phyloP scores from a whole-genome alignment of 1,140 invertebrate species.

The Zaprionus ornatus region DNA sequence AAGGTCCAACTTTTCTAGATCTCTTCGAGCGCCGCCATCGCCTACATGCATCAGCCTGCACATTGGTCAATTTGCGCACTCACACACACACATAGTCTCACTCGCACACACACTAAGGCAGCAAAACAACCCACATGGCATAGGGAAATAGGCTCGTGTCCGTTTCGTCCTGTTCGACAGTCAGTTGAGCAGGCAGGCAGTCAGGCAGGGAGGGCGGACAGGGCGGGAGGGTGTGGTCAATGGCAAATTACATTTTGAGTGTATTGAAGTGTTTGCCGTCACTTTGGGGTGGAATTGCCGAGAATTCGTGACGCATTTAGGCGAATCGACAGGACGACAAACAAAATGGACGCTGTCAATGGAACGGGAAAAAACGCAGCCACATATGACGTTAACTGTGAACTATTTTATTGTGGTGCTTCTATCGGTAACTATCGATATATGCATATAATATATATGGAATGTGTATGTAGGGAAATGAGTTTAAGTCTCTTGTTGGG shows the following conservation, averaged over 20 bases:
- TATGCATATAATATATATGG: not conserved
- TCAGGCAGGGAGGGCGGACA: constrained; percentile 17
- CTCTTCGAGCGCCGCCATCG: constrained; percentile 34
- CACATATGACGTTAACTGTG: too few relatives aligned
- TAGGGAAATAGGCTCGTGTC: constrained; percentile 42
- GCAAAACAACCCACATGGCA: constrained; percentile 44
- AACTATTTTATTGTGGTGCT: not conserved
- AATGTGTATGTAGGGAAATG: too few relatives aligned
- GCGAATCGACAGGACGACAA: constrained; percentile 25
- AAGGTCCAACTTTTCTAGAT: not conserved
- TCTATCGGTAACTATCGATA: not conserved
- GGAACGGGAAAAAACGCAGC: not conserved
- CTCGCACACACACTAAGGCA: not conserved
- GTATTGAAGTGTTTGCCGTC: not conserved
- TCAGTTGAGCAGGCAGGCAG: constrained; percentile 3
- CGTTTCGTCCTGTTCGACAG: constrained; percentile 5
- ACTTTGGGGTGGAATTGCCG: constrained; percentile 47
- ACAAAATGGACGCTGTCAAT: constrained; percentile 3
- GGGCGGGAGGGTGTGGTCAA: constrained; percentile 54
- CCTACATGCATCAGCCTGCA: constrained; percentile 54
- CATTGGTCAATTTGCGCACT: constrained; percentile 59
- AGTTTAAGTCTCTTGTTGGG: too few relatives aligned
- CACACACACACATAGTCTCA: constrained; percentile 1
- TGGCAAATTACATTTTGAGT: constrained; percentile 34
- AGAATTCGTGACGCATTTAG: constrained; percentile 38